Base-by-base conservation (phyloP, 2,113 vertebrate species). In the Plectropomus leopardus region DNA sequence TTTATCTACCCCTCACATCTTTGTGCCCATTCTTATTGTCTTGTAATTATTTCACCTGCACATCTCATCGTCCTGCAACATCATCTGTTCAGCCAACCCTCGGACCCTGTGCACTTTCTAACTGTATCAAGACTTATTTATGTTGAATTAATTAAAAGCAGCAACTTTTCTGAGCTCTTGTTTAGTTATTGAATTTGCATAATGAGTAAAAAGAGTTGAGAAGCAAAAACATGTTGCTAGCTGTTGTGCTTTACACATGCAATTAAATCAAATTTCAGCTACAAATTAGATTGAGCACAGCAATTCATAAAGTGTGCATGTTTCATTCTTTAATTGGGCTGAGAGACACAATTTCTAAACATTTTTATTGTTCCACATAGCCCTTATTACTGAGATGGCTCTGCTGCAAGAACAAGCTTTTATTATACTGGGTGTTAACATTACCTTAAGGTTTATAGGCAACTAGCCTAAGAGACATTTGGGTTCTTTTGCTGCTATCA, bases 41-140 rank as follows among this genome's bases (percentile, higher is more conserved):
- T n/a, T 86, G 53, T 71, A 87, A 87, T 90, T 81, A 73, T 85
- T 72, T 87, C 64, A 74, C 51, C 61, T 65, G 34, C 60, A 72
- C 44, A 21, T 50, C 32, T 69, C 32, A 3, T 68, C 30, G 34
- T 63, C 28, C 60, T 71, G 34, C 53, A 58, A 16, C 51, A 34
- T 82, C 69, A 64, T 76, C 54, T 72, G 32, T 28, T 76, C 70
- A 60, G 51, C 23, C 45, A 68, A 30, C 55, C 55, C 61, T 28
- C 19, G 14, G 69, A 55, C 68, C 69, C 61, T 59, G 78, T 4
- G 15, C 48, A 28, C 50, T 36, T 63, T 57, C 64, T 42, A n/a
- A 26, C 58, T 16, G 19, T 36, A 64, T 24, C 48, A 34, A 24
- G 68, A 45, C 6, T 55, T 72, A 44, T 53, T 26, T 26, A 57